Evolutionary conservation across 2,113 vertebrate genomes (phyloP).

Genomic region (Anolis sagrei): DNA sequence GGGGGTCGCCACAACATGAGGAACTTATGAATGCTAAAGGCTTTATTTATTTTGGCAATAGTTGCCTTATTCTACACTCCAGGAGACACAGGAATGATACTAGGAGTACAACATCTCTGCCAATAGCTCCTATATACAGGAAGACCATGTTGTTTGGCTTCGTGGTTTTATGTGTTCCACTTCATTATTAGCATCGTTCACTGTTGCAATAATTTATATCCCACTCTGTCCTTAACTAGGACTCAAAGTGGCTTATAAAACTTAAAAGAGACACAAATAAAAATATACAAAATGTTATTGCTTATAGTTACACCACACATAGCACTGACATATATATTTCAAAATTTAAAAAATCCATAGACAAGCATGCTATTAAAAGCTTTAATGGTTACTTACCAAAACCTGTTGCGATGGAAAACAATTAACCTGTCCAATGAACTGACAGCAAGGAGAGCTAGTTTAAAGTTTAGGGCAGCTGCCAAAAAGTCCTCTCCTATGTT

Average conservation of each 20-base stretch:
- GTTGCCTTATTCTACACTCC: not conserved
- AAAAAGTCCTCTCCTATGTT: not conserved
- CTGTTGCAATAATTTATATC: no score
- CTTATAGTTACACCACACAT: no score
- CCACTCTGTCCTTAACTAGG: no score
- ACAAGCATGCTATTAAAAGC: no score
- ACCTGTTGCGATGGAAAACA: not conserved
- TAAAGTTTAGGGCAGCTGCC: not conserved
- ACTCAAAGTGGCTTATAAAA: no score
- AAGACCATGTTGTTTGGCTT: not conserved
- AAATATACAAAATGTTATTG: no score
- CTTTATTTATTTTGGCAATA: not conserved
- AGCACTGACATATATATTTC: no score
- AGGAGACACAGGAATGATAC: not conserved
- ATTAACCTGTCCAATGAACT: not conserved
- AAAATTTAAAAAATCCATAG: no score
- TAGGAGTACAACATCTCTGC: not conserved
- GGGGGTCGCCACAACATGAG: no score
- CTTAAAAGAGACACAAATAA: no score
- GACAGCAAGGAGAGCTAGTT: not conserved
- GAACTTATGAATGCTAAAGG: not conserved
- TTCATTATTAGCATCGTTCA: no score
- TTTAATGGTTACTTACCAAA: not conserved
- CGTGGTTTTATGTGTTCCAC: not conserved
- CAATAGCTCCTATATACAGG: not conserved